A percentile compares a stretch with the other conserved stretches of the same genome.
These are phyloP conservation scores for Ectropis crepuscularia DNA, from an alignment of 2,888 invertebrate species.

Conservation along the genomic window DNA sequence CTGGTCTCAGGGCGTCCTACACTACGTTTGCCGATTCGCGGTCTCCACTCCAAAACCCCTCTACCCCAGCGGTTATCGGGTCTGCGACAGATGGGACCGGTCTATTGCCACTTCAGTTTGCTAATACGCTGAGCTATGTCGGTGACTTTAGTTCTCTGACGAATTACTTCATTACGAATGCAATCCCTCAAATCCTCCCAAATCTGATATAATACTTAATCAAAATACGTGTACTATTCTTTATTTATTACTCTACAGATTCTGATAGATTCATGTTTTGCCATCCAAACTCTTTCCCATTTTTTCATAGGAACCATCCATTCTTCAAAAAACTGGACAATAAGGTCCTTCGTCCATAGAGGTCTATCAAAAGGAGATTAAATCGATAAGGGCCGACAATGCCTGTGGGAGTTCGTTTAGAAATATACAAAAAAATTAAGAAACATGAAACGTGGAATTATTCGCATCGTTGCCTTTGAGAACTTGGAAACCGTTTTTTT, in stretches of 20 bases:
- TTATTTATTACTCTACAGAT: not conserved
- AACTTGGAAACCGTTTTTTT: slow-evolving; percentile 80
- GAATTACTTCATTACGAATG: too few relatives aligned
- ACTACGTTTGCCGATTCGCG: too few relatives aligned
- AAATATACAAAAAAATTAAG: slow-evolving; percentile 72
- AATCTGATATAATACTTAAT: not conserved
- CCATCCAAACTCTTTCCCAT: slow-evolving; percentile 70
- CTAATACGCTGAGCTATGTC: too few relatives aligned
- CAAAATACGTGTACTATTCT: not conserved
- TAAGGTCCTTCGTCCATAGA: slow-evolving; percentile 69
- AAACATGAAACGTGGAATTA: slow-evolving; percentile 84
- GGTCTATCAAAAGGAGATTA: slow-evolving; percentile 84
- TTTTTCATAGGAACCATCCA: slow-evolving; percentile 47
- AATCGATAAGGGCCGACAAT: slow-evolving; percentile 77
- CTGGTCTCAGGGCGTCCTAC: too few relatives aligned
- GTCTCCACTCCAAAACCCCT: too few relatives aligned
- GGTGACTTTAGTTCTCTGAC: too few relatives aligned
- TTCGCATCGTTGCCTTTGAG: slow-evolving; percentile 83
- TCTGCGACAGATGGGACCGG: too few relatives aligned
- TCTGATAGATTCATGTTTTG: slow-evolving; percentile 16
- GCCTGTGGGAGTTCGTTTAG: slow-evolving; percentile 71
- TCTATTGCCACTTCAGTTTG: too few relatives aligned
- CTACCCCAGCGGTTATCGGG: too few relatives aligned
- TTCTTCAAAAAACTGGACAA: slow-evolving; percentile 73
- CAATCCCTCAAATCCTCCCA: too few relatives aligned